Base-by-base conservation (phyloP, 2,888 invertebrate species). In the Troglohyphantes excavatus region DNA sequence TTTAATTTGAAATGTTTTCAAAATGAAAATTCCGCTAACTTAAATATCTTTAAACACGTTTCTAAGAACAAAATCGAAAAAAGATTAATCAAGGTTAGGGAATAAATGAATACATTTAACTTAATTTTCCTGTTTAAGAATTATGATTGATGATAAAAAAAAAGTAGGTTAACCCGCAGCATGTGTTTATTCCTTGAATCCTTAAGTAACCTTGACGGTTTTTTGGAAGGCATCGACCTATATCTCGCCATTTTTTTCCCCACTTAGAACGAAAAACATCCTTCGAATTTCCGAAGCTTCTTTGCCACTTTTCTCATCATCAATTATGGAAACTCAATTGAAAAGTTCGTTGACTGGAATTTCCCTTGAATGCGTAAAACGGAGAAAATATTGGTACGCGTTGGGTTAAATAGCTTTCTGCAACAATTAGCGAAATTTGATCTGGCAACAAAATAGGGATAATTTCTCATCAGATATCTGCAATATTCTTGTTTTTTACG, bases 171-270 rank as follows among this genome's bases (percentile, higher is more conserved):
- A 68, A n/a, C 39, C 39, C 5, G 33, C 33, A 33, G 17, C 33
- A 17, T 33, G 68, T 67, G n/a, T 68, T n/a, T 29, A 26, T 68
- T 13, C 53, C 53, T 68, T 13, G 68, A 68, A 67, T 67, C 67
- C n/a, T 17, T 13, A 67, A 67, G 27, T 33, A 68, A 68, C 68
- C 68, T 68, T 68, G 68, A 68, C 23, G 68, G n/a, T 68, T 23
- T 61, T 9, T 65, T 65, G 23, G n/a, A 68, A 33, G 33, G 33
- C 33, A 68, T 26, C 27, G 33, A 33, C 33, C 68, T 11, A 53
- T n/a, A 53, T 53, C n/a, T 53, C 0, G 7, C 7, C 39, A 39
- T 53, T 53, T 53, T 46, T 53, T 53, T 53, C 53, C 53, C 17
- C n/a, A 5, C 17, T 2, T n/a, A 53, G n/a, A 53, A 17, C 53